These are phyloP conservation scores for Monoplex corrugatus DNA, from an alignment of 2,888 invertebrate species.

Conservation along the genomic window DNA sequence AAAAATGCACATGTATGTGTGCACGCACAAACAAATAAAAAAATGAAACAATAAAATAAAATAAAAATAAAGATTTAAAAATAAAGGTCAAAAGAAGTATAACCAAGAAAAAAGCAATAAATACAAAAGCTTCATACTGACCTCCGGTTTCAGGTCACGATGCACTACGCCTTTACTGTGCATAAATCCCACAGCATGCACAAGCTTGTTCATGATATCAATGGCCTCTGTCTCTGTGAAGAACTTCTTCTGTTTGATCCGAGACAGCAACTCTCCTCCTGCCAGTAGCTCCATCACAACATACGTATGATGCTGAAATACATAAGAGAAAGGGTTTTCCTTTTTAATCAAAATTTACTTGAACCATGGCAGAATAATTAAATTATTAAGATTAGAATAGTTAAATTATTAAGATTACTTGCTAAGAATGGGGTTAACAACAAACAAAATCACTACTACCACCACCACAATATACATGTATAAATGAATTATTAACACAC, in stretches of 20 bases:
- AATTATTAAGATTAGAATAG: too few species aligned
- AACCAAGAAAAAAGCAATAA: background rate
- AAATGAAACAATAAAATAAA: background rate
- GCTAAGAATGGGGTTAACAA: too few species aligned
- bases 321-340: too few species aligned
- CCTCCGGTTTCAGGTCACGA: constrained; percentile 97
- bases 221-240: constrained; percentile 91
- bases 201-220: constrained; percentile 90
- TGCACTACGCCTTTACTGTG: constrained; percentile 93
- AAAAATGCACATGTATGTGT: too few species aligned
- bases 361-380: too few species aligned
- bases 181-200: constrained; percentile 92
- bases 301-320: constrained; percentile 89
- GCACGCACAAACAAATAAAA: too few species aligned
- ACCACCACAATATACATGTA: background rate
- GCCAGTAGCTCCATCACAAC: constrained; percentile 92
- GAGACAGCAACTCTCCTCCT: constrained; percentile 90
- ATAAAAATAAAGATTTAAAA: background rate
- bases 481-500: too few species aligned
- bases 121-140: constrained; percentile 73
- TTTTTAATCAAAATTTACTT: too few species aligned
- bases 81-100: background rate
- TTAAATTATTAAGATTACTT: too few species aligned
- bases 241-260: constrained; percentile 86
- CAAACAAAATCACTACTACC: too few species aligned